A percentile compares a stretch with the other conserved stretches of the same genome.
These are phyloP conservation scores for Sarcophaga peregrina DNA, from an alignment of 1,140 invertebrate genomes.

Conservation along the genomic window DNA sequence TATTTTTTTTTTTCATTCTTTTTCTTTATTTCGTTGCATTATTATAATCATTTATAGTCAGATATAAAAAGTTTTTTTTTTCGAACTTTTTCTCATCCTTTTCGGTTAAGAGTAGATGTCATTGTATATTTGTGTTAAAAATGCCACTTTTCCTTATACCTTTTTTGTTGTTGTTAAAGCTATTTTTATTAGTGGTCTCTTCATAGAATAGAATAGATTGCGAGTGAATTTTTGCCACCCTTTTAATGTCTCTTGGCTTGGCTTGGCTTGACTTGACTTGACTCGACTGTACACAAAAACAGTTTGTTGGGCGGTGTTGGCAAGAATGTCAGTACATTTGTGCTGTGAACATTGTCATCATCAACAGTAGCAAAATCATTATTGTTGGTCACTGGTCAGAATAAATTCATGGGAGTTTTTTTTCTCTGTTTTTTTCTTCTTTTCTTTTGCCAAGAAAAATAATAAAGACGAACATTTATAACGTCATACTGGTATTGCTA, in stretches of 20 bases:
- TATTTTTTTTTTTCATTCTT: background rate
- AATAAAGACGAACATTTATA: conserved; percentile 17
- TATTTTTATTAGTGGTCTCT: background rate
- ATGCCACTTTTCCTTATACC: conserved; percentile 1
- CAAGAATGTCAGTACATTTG: background rate
- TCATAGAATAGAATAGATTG: background rate
- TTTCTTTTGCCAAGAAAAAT: background rate
- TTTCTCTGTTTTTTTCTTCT: too few relatives aligned
- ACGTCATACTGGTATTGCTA: background rate
- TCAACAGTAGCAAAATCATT: background rate
- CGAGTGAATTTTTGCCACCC: background rate
- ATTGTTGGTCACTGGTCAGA: conserved; percentile 20
- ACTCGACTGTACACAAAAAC: too few relatives aligned
- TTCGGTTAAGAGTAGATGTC: conserved; percentile 7
- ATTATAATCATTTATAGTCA: background rate
- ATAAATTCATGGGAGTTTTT: conserved; percentile 13
- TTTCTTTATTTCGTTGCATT: background rate
- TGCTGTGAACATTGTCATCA: conserved; percentile 2
- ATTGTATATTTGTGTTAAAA: conserved; percentile 27
- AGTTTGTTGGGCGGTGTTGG: too few relatives aligned
- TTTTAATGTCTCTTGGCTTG: background rate
- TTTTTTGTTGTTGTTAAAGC: background rate
- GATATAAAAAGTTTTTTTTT: too few relatives aligned
- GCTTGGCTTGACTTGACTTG: too few relatives aligned
- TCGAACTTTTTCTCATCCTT: background rate